Base-by-base conservation (phyloP, 2,113 vertebrate species). In the Colinus virginianus region DNA sequence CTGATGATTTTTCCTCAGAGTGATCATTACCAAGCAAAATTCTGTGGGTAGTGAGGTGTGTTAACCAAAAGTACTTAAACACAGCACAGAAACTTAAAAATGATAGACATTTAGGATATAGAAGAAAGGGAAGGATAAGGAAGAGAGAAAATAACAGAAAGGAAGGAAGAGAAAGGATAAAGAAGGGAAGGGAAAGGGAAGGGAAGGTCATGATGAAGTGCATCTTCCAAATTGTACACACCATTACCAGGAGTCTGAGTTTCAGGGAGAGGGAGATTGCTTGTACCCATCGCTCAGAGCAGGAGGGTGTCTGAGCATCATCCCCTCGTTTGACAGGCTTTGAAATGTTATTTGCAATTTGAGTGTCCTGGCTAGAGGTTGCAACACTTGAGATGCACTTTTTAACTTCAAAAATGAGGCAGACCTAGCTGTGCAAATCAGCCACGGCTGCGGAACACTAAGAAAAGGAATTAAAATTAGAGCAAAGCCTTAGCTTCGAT, bases 391-490 rank as follows among this genome's bases (percentile, higher is more conserved):
- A 82, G 81, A 53, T 62, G 95, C 16, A 63, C 81, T 87, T 94
- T 90, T 76, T 69, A 82, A 87, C 93, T 92, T 91, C 53, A 84
- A 89, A 89, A 89, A 93, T 72, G 69, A 88, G 40, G 58, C 63
- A 48, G 63, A 96, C 75, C 70, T 95, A 89, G 68, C 91, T 89
- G 67, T 7, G 4, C 75, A 72, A 84, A 89, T 96, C 94, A 87
- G 78, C 92, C 87, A 94, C 75, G 89, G 94, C 78, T 85, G 76
- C 90, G 89, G 53, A 58, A 90, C 90, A 72, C 48, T 82, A 82
- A 94, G 75, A 89, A 96, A 89, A 92, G n/a, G 67, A 48, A 89
- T 87, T 94, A 84, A 90, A 95, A 89, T 87, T 45, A 91, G 70
- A 96, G 94, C 87, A 92, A 88, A 87, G 91, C 38, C 59, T 87